Evolutionary conservation across 2,888 invertebrate genomes (phyloP), one percentile per base, ranked within the genome.

Genomic region (Ditula angustiorana): DNA sequence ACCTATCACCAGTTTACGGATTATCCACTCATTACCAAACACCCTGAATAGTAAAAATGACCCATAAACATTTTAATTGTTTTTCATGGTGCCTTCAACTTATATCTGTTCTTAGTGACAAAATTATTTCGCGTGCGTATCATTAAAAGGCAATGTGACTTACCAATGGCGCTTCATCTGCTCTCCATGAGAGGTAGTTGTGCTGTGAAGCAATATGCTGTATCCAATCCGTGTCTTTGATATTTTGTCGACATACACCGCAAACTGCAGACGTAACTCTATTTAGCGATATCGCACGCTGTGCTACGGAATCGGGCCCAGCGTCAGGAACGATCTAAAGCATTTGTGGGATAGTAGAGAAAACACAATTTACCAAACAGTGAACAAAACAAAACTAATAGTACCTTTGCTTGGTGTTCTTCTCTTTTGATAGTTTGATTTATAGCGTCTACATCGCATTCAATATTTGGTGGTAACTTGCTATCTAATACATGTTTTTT

Each of bases 121-220:
- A n/a, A n/a, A n/a, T n/a, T n/a, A n/a, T n/a, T n/a, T n/a, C n/a
- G n/a, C n/a, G n/a, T n/a, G n/a, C n/a, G n/a, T n/a, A n/a, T n/a
- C n/a, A n/a, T n/a, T 23, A 23, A 46, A 46, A 2, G 24, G 10
- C 5, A n/a, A 13, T 24, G 24, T 24, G 13, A 53, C 53, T 35
- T 55, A 61, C 61, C n/a, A 61, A 33, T 1, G 35, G 21, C 10
- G 23, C 16, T 37, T 61, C 47, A n/a, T 28, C 55, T 10, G 2
- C 44, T 55, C 28, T 61, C 61, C 61, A 61, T 35, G 55, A 53
- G 26, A 55, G 13, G 33, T 61, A 55, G 26, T 61, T 55, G 26
- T 61, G 61, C 19, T 61, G 19, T n/a, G 55, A 55, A 21, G 61
- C 35, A 19, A 61, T 61, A 35, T 61, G 61, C 10, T 61, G n/a